These are phyloP conservation scores for Tor tambroides DNA, from an alignment of 2,113 vertebrate species.

Conservation along the genomic window DNA sequence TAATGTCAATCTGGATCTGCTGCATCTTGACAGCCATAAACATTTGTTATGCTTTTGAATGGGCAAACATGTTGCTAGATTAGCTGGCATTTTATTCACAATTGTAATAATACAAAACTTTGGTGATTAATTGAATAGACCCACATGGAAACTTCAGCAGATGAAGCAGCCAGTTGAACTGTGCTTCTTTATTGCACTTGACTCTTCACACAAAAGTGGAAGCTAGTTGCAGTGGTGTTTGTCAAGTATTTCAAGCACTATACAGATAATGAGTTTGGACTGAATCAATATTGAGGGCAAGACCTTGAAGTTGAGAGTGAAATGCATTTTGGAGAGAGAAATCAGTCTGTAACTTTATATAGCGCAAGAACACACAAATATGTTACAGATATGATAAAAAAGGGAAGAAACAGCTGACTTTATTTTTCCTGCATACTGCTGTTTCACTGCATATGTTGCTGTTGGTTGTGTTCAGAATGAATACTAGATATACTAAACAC, in stretches of 20 bases:
- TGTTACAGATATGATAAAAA: not conserved
- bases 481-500: too few relatives aligned
- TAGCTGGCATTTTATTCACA: not conserved
- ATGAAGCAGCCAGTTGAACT: not conserved
- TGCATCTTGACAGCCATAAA: not conserved
- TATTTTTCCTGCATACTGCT: too few relatives aligned
- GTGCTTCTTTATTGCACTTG: not conserved
- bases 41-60: not conserved
- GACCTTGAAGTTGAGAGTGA: slow-evolving; percentile 39
- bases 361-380: not conserved
- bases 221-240: not conserved
- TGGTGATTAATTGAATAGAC: not conserved
- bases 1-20: slow-evolving; percentile 14
- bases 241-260: slow-evolving; percentile 21
- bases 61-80: not conserved
- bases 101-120: not conserved
- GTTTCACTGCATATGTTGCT: not conserved
- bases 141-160: not conserved
- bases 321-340: not conserved
- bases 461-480: not conserved
- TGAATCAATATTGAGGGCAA: not conserved
- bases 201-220: slow-evolving; percentile 6
- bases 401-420: too few relatives aligned
- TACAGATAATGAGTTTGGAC: not conserved
- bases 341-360: not conserved